phyloP scores from a whole-genome alignment of 2,113 vertebrate species.

The Anolis sagrei region DNA sequence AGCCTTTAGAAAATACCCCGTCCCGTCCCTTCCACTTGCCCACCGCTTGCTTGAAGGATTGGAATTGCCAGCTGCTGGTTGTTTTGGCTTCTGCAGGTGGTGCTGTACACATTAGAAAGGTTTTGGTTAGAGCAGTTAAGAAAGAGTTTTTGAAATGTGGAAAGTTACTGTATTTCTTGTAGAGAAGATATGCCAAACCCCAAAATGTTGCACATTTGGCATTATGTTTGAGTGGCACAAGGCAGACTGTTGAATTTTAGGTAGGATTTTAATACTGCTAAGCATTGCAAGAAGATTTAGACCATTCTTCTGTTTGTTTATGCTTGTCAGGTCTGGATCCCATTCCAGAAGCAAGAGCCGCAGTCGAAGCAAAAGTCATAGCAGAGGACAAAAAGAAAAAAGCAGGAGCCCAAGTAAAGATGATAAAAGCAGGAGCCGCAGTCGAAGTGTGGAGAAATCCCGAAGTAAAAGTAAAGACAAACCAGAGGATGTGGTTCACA shows the following conservation, averaged over 20 bases:
- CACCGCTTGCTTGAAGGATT: no score
- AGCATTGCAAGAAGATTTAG: accelerated
- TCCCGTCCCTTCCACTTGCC: no score
- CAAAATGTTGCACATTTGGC: background rate
- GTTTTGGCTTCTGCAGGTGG: no score
- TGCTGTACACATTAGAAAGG: no score
- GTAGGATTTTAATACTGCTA: background rate
- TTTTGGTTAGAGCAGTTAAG: no score
- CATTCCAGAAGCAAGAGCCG: conserved; percentile 85
- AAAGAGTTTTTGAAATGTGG: no score
- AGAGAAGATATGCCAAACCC: background rate
- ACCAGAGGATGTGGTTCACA: conserved; percentile 69
- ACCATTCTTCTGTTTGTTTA: conserved; percentile 24
- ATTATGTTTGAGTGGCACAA: background rate
- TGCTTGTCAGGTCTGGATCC: conserved; percentile 83
- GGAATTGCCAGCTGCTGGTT: no score
- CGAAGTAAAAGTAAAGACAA: conserved; percentile 78
- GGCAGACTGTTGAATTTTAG: background rate
- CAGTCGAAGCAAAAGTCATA: conserved; percentile 81
- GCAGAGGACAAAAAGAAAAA: conserved; percentile 82
- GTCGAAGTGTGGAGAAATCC: conserved; percentile 74
- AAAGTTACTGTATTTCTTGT: no score
- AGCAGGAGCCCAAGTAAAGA: conserved; percentile 84
- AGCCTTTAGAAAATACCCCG: no score
- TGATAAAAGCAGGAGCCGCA: conserved; percentile 80